phyloP scores from a whole-genome alignment of 1,140 invertebrate genomes.

The Ceratoteleas bidentatus region DNA sequence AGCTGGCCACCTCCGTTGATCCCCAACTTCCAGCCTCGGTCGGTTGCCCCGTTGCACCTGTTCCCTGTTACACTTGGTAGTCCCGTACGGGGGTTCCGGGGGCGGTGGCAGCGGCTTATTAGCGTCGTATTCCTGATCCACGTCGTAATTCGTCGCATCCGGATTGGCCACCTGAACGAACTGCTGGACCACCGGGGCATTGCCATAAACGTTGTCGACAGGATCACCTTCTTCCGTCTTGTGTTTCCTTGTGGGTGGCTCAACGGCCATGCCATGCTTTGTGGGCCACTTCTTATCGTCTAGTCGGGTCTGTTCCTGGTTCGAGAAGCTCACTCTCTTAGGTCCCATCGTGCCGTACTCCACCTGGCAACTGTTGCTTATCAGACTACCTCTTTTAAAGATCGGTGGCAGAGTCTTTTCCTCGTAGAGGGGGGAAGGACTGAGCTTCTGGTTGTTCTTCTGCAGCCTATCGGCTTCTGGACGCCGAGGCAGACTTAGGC shows the following conservation, averaged over 20 bases:
- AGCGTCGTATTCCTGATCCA: constrained; percentile 72
- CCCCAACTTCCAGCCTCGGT: constrained; percentile 27
- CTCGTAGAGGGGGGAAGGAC: constrained; percentile 58
- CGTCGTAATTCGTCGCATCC: constrained; percentile 28
- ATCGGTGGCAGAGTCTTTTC: constrained; percentile 77
- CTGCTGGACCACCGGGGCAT: constrained; percentile 25
- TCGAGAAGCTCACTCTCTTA: constrained; percentile 82
- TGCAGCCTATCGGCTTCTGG: constrained; percentile 26
- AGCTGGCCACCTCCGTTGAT: constrained; percentile 60
- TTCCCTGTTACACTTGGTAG: constrained; percentile 54
- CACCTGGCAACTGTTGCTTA: constrained; percentile 69
- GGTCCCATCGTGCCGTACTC: constrained; percentile 73
- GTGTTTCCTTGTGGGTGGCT: constrained; percentile 81
- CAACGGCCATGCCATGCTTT: constrained; percentile 81
- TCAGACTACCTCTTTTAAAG: constrained; percentile 82
- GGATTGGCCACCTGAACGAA: constrained; percentile 9
- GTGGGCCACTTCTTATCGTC: constrained; percentile 79
- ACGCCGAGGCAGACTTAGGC: constrained; percentile 64
- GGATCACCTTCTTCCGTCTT: constrained; percentile 49
- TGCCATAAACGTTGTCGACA: constrained; percentile 59
- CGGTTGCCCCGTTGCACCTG: constrained; percentile 33
- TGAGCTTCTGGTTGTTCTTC: constrained; percentile 15
- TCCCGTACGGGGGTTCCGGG: constrained; percentile 63
- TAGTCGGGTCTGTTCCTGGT: constrained; percentile 66
- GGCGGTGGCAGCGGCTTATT: constrained; percentile 74